These are phyloP conservation scores for Philypnodon macrostomus DNA, from an alignment of 2,797 vertebrate genomes.

Conservation along the genomic window DNA sequence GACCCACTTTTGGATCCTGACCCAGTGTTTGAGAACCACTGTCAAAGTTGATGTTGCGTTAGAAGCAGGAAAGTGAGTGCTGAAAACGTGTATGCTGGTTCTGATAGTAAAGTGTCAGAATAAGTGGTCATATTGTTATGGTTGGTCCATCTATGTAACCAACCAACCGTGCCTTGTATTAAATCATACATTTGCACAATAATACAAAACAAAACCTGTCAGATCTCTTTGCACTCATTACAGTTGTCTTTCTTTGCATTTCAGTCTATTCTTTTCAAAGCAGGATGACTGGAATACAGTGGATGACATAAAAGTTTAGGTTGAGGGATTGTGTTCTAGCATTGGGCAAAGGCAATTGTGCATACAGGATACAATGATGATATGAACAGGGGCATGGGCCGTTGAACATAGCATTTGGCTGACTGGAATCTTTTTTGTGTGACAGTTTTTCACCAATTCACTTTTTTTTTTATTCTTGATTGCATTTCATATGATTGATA, in stretches of 20 bases:
- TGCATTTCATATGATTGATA: conserved; percentile 63
- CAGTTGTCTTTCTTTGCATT: not conserved
- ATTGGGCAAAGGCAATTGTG: conserved; percentile 30
- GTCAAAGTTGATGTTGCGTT: too few relatives aligned
- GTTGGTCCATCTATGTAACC: too few relatives aligned
- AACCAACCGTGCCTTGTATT: too few relatives aligned
- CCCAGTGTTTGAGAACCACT: too few relatives aligned
- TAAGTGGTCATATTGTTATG: too few relatives aligned
- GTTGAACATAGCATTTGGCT: conserved; percentile 37
- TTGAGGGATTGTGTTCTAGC: conserved; percentile 69
- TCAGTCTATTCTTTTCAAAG: conserved; percentile 16
- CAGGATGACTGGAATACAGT: conserved; percentile 52
- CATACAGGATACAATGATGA: conserved; percentile 38
- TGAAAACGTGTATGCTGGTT: too few relatives aligned
- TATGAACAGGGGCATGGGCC: conserved; percentile 24
- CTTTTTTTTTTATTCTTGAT: conserved; percentile 42
- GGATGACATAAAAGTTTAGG: conserved; percentile 60
- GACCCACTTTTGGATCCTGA: too few relatives aligned
- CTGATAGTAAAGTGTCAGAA: too few relatives aligned
- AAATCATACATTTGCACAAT: too few relatives aligned
- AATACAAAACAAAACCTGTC: too few relatives aligned
- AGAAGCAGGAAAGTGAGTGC: too few relatives aligned
- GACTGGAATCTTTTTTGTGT: conserved; percentile 38
- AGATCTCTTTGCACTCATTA: conserved; percentile 15
- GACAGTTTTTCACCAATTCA: conserved; percentile 44